A percentile compares a stretch with the other conserved stretches of the same genome.
Conservation (phyloP, 2,888 invertebrate species). For the Tetramorium bicarinatum region DNA sequence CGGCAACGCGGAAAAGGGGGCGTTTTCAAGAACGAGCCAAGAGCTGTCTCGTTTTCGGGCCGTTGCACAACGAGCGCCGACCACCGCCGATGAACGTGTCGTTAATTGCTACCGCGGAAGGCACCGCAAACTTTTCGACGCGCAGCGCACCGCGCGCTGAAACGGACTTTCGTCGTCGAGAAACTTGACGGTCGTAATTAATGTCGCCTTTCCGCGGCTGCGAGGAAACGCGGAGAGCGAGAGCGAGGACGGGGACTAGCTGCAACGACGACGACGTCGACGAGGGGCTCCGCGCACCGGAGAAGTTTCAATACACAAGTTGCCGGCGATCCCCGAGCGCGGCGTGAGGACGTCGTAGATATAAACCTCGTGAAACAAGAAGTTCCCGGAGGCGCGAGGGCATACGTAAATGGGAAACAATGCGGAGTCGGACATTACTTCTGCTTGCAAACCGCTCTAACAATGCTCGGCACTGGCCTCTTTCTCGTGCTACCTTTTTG, state of each 20-base stretch:
- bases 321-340: slow-evolving; percentile 55
- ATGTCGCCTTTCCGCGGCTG: slow-evolving; percentile 70
- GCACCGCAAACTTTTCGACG: slow-evolving; percentile 68
- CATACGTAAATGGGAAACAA: slow-evolving; percentile 72
- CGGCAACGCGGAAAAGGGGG: slow-evolving; percentile 27
- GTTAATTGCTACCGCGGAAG: slow-evolving; percentile 72
- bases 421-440: slow-evolving; percentile 62
- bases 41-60: slow-evolving; percentile 10
- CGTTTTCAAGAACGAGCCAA: slow-evolving; percentile 24
- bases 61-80: slow-evolving; percentile 27
- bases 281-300: background rate
- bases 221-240: slow-evolving; percentile 28
- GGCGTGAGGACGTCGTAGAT: slow-evolving; percentile 55
- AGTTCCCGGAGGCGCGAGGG: slow-evolving; percentile 63
- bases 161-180: slow-evolving; percentile 60
- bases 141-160: slow-evolving; percentile 44
- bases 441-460: slow-evolving; percentile 61
- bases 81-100: slow-evolving; percentile 56
- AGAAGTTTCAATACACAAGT: slow-evolving; percentile 63
- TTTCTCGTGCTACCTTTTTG: slow-evolving; percentile 62
- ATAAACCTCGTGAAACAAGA: slow-evolving; percentile 65
- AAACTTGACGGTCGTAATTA: slow-evolving; percentile 69
- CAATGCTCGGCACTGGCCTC: slow-evolving; percentile 64
- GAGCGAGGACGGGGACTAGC: background rate
- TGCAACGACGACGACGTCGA: too few relatives aligned